A percentile compares a stretch with the other conserved stretches of the same genome.
phyloP scores from a whole-genome alignment of 2,113 vertebrate species.

The Saguinus imperator region DNA sequence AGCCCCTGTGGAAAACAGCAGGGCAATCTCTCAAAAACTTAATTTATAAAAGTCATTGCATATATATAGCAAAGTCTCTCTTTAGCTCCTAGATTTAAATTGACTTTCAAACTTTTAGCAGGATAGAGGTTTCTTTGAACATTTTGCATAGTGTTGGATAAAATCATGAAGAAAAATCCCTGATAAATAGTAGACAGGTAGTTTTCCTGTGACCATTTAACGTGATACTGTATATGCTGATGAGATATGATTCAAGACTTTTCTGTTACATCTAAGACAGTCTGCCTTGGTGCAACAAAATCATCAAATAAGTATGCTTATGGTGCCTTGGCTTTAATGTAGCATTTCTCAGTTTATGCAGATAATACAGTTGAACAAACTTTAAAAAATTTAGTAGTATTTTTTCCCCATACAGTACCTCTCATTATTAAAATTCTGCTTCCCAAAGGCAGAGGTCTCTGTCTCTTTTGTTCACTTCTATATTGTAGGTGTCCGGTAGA shows the following conservation, averaged over 20 bases:
- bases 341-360: conserved; percentile 26
- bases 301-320: background rate
- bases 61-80: background rate
- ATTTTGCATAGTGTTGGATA: background rate
- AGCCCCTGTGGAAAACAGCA: background rate
- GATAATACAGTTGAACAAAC: background rate
- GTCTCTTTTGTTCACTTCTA: background rate
- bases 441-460: background rate
- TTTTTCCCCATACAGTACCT: background rate
- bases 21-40: background rate
- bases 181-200: background rate
- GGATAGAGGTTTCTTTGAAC: background rate
- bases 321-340: conserved; percentile 5
- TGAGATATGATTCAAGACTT: background rate
- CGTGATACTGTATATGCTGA: background rate
- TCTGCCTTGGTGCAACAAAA: conserved; percentile 23
- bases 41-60: background rate
- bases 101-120: conserved; percentile 39
- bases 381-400: background rate
- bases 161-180: conserved; percentile 8
- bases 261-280: background rate
- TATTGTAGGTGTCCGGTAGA: background rate
- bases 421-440: background rate
- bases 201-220: conserved; percentile 24
- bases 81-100: conserved; percentile 26